Base-by-base conservation (phyloP, 2,113 vertebrate genomes). In the Entosphenus tridentatus region DNA sequence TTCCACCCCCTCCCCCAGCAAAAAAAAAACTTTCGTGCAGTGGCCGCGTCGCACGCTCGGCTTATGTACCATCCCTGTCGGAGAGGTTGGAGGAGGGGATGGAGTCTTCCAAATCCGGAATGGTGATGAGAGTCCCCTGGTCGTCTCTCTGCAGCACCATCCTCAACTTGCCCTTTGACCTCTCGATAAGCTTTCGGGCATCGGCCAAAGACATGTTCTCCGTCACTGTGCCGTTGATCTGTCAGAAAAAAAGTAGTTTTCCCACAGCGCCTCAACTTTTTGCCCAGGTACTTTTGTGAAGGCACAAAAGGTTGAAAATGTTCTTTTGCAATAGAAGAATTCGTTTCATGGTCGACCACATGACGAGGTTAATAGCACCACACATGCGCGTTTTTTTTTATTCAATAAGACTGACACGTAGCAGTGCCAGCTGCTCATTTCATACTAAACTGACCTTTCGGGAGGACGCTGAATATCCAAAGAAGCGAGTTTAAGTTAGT, bases 211-310 rank as follows among this genome's bases (percentile, higher is more conserved):
- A 98, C 68, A 98, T 82, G 68, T 95, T 87, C 76, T 87, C 80
- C 0, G 88, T 91, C 21, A 86, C 79, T 77, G 96, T 86, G 1
- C 91, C 91, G 0, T 98, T 98, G 75, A 97, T 89, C 93, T 98
- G 74, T 14, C 65, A 17, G 68, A 21, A 56, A 12, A 56, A 12
- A 68, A 17, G 21, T 65, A 59, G 21, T 56, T 8, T 10, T 56
- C 57, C 12, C 14, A 39, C 13, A 55, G 54, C 18, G 9, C 18
- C 39, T 65, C 57, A n/a, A 13, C 54, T 8, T 54, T 9, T 8
- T 17, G 56, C 21, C 59, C 8, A 5, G n/a, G 2, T 18, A 18
- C 5, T 10, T 69, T 57, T 56, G 21, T n/a, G 62, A n/a, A 4
- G 56, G 54, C 17, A 57, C 54, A 17, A 9, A 57, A 58, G 7